phyloP scores from a whole-genome alignment of 2,888 invertebrate genomes.

The Leucophenga montana region DNA sequence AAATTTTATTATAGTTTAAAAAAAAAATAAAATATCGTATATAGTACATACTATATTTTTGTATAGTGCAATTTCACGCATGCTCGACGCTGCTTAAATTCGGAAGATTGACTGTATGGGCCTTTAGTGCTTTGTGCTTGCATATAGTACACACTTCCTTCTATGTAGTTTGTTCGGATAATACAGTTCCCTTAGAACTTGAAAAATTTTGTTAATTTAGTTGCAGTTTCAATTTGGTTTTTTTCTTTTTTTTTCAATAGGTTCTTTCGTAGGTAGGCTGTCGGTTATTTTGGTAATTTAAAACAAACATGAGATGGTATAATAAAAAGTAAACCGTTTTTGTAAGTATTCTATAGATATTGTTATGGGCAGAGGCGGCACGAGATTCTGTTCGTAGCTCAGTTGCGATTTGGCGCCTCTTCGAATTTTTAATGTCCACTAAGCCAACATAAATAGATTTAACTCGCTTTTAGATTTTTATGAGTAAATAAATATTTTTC shows the following conservation, averaged over 20 bases:
- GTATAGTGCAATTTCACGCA: conserved; percentile 23
- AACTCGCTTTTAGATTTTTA: too few species aligned
- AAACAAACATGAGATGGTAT: conserved; percentile 37
- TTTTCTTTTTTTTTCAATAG: background rate
- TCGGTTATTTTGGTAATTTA: conserved; percentile 32
- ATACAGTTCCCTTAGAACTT: conserved; percentile 30
- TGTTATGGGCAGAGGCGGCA: too few species aligned
- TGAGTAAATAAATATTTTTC: too few species aligned
- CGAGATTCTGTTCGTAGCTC: too few species aligned
- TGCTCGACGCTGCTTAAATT: conserved; percentile 21
- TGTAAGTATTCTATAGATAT: too few species aligned
- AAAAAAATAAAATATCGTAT: background rate
- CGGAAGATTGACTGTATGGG: conserved; percentile 20
- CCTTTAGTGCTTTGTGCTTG: conserved; percentile 14
- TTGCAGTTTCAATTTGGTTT: conserved; percentile 39
- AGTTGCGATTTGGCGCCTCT: too few species aligned
- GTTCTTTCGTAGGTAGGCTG: conserved; percentile 4
- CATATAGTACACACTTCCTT: conserved; percentile 34
- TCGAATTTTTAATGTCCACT: too few species aligned
- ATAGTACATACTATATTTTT: background rate
- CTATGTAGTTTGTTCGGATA: conserved; percentile 24
- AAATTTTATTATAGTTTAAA: conserved; percentile 26
- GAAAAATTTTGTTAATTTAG: conserved; percentile 62
- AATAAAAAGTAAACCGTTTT: too few species aligned
- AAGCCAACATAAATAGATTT: too few species aligned